Base-by-base conservation (phyloP, 1,140 invertebrate genomes). In the Eueides isabella region DNA sequence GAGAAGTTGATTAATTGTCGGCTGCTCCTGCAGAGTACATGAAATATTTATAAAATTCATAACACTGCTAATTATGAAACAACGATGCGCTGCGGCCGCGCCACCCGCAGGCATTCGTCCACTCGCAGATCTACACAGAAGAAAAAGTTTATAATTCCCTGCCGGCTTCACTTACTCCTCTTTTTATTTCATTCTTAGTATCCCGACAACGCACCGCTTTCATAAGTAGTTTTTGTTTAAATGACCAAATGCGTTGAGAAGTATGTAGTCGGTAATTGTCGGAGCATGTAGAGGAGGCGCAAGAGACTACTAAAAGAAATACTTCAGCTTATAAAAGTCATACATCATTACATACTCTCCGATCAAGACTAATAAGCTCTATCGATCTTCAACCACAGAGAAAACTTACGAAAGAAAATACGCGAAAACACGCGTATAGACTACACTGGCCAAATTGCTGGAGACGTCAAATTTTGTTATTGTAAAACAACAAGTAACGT, bases 21-120 rank as follows among this genome's bases (percentile, higher is more conserved):
- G 82, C 84, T 85, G 80, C 82, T 83, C 84, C 79, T 83, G 84
- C 81, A 85, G 80, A 71, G 77, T 74, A 80, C 87, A 92, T 91
- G 85, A 92, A 91, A 90, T 88, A 92, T 92, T 91, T 88, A 92
- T 92, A 87, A 81, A 89, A 91, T 89, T 92, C 88, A 92, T 92
- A 92, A 91, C 90, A 86, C 75, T 79, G 81, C 87, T 91, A 91
- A 92, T 89, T 90, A 89, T 89, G 85, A 89, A 86, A 79, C 83
- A 84, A 87, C 80, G 81, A 79, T 82, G 81, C 82, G 84, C 75
- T 78, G 77, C 48, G 79, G 76, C 80, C 83, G 79, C 83, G 85
- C 90, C 89, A 91, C 90, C 90, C 89, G 90, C 88, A 79, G 86
- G 81, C 85, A 72, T 63, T 73, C 77, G 76, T 62, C 68, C 80